Evolutionary conservation across 2,113 vertebrate species (phyloP).

Genomic region (Caloenas nicobarica): DNA sequence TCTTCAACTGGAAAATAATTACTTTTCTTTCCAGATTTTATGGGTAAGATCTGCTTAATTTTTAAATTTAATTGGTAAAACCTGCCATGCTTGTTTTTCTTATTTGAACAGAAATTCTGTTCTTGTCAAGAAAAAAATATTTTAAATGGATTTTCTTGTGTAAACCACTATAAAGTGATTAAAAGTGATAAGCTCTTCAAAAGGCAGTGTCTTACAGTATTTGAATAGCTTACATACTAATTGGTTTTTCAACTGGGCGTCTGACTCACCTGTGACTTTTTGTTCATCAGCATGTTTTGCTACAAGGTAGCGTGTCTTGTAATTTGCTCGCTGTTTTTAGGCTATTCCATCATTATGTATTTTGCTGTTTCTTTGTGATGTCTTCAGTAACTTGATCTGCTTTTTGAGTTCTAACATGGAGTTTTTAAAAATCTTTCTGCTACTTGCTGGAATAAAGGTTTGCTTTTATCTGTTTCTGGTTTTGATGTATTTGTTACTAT

Average conservation of each 20-base stretch:
- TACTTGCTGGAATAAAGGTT: not conserved
- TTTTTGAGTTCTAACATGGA: not conserved
- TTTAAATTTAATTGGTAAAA: not conserved
- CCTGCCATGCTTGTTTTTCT: not conserved
- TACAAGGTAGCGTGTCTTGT: constrained; percentile 67
- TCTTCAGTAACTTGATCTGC: not conserved
- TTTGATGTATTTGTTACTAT: not conserved
- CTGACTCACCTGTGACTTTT: constrained; percentile 63
- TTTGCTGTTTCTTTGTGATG: not conserved
- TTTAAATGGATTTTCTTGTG: constrained; percentile 66
- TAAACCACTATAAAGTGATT: constrained; percentile 65
- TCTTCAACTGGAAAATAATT: not conserved
- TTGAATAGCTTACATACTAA: constrained; percentile 66
- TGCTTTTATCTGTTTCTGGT: not conserved
- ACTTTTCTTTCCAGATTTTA: not conserved
- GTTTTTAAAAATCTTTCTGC: not conserved
- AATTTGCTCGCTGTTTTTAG: not conserved
- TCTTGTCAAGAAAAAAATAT: constrained; percentile 34
- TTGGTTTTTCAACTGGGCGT: constrained; percentile 61
- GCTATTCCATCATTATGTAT: not conserved
- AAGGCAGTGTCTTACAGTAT: constrained; percentile 62
- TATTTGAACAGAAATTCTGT: constrained; percentile 16
- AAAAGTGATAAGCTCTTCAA: constrained; percentile 70
- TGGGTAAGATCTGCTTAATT: not conserved
- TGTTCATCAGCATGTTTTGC: constrained; percentile 70